Evolutionary conservation across 2,888 invertebrate genomes (phyloP).

Genomic region (Apomyelois bistriatella): DNA sequence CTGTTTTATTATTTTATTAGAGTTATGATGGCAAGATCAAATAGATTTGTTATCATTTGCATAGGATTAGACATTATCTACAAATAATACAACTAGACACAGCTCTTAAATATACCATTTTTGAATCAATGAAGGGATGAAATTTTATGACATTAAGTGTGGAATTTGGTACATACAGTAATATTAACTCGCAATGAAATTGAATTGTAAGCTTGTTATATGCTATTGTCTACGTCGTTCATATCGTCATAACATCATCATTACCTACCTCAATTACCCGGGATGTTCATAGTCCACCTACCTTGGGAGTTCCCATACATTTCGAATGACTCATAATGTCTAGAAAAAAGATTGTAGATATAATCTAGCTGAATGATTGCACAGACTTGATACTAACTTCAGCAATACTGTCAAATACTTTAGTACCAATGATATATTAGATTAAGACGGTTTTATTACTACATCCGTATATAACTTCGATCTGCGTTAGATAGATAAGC

Average conservation of each 20-base stretch:
- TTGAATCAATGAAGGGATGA: too few species aligned
- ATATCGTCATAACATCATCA: conserved; percentile 8
- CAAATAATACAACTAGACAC: too few species aligned
- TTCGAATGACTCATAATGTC: not conserved
- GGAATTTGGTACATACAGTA: too few species aligned
- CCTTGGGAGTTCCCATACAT: not conserved
- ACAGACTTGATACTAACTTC: not conserved
- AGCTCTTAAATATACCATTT: too few species aligned
- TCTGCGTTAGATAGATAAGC: conserved; percentile 1
- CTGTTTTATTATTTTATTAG: too few species aligned
- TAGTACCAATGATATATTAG: too few species aligned
- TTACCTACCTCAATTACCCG: conserved; percentile 20
- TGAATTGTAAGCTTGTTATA: not conserved
- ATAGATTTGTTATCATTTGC: too few species aligned
- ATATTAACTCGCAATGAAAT: not conserved
- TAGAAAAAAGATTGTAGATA: not conserved
- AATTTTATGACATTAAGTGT: too few species aligned
- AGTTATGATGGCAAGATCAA: not conserved
- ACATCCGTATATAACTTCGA: too few species aligned
- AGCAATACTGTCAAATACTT: not conserved
- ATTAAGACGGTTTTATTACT: too few species aligned
- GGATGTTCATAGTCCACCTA: conserved; percentile 15
- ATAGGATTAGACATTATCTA: too few species aligned
- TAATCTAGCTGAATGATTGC: not conserved
- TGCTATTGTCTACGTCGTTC: not conserved